Evolutionary conservation across 2,797 vertebrate genomes (phyloP).

Genomic region (Valencia hispanica): DNA sequence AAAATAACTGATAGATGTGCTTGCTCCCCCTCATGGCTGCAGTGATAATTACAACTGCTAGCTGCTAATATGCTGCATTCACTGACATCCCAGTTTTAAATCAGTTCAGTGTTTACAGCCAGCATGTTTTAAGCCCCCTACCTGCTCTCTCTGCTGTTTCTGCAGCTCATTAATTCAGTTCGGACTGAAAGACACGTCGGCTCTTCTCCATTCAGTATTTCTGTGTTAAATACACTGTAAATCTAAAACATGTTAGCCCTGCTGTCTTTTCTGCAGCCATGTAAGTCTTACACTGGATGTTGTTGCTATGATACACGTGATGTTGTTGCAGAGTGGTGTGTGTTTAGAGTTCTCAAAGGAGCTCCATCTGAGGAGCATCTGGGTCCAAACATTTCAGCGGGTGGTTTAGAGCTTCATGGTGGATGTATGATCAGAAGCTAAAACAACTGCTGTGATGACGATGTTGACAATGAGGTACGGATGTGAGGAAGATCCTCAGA

Average conservation of each 20-base stretch:
- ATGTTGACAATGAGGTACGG: conserved; percentile 11
- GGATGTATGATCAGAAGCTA: not conserved
- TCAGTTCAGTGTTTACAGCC: no score
- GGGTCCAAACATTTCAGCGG: not conserved
- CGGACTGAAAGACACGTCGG: not conserved
- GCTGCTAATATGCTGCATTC: not conserved
- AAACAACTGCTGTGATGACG: not conserved
- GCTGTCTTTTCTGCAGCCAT: not conserved
- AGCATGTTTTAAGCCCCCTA: not conserved
- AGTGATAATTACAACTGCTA: not conserved
- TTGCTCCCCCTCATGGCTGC: not conserved
- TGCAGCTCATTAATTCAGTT: not conserved
- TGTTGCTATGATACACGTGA: not conserved
- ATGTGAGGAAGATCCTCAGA: not conserved
- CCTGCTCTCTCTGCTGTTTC: no score
- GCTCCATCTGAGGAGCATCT: not conserved
- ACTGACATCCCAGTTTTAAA: not conserved
- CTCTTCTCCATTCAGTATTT: not conserved
- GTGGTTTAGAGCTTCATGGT: not conserved
- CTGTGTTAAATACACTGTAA: not conserved
- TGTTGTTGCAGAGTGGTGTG: not conserved
- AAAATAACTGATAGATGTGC: not conserved
- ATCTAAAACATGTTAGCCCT: not conserved
- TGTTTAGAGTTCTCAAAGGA: no score
- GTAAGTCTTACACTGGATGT: not conserved